Conservation (phyloP, 2,797 vertebrate genomes). For the Galago senegalensis region DNA sequence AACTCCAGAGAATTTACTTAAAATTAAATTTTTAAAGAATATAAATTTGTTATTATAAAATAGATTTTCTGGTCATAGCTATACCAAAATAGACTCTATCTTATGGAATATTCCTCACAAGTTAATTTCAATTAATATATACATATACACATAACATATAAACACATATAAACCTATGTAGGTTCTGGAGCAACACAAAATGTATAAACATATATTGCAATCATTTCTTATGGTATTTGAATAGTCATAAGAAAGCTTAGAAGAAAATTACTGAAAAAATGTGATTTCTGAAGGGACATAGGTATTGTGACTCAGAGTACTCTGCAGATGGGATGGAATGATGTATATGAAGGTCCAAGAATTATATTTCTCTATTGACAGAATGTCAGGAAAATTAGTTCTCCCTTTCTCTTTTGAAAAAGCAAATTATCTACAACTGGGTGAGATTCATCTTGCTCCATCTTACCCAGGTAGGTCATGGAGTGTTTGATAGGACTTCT, state of each 20-base stretch:
- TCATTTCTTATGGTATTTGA: neutral
- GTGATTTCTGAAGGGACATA: neutral
- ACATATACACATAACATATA: neutral
- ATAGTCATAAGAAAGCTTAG: neutral
- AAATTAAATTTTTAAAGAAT: neutral
- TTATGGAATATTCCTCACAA: neutral
- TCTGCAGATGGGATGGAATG: neutral
- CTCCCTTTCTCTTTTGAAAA: constrained; percentile 36
- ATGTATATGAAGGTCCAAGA: neutral
- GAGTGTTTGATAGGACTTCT: neutral
- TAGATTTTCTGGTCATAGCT: neutral
- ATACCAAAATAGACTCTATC: neutral
- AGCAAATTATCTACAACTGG: constrained; percentile 12
- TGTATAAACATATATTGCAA: neutral
- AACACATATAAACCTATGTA: no score
- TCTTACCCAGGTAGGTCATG: neutral
- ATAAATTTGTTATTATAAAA: neutral
- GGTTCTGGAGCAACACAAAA: neutral
- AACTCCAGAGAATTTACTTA: neutral
- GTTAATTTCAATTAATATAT: neutral
- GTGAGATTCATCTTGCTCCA: neutral
- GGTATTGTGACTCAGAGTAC: neutral
- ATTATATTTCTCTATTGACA: neutral
- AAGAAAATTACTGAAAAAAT: neutral
- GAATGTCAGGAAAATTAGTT: neutral